These are phyloP conservation scores for Leptopilina myrica DNA, from an alignment of 2,888 invertebrate genomes.

Conservation along the genomic window DNA sequence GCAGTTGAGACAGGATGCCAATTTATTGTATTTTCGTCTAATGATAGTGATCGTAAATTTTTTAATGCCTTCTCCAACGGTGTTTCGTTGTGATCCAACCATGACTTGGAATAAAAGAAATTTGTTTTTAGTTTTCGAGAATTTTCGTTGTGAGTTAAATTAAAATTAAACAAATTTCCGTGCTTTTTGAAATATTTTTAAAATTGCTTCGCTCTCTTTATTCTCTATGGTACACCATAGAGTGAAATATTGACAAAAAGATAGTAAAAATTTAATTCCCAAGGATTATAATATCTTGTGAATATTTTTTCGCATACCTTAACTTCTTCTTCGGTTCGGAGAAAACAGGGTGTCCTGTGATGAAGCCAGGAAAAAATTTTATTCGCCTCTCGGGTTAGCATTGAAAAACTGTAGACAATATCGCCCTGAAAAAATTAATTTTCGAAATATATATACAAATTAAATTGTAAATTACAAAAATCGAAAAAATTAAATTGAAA, in stretches of 20 bases:
- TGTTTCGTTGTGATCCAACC: constrained; percentile 82
- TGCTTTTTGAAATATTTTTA: too few relatives aligned
- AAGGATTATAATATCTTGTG: not conserved
- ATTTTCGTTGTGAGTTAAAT: too few relatives aligned
- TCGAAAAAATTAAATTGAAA: too few relatives aligned
- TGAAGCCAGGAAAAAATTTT: constrained; percentile 85
- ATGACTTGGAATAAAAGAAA: constrained; percentile 77
- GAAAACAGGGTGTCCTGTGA: constrained; percentile 88
- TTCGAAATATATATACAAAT: not conserved
- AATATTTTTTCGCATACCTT: constrained; percentile 74
- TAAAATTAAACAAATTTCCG: too few relatives aligned
- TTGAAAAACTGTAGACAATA: constrained; percentile 84
- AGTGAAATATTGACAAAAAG: too few relatives aligned
- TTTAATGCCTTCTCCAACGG: constrained; percentile 78
- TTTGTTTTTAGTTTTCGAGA: constrained; percentile 2
- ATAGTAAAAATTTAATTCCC: too few relatives aligned
- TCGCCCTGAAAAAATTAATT: constrained; percentile 72
- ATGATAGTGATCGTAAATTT: constrained; percentile 75
- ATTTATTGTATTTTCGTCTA: constrained; percentile 71
- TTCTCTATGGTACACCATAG: too few relatives aligned
- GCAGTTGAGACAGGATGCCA: constrained; percentile 85
- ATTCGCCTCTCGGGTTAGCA: constrained; percentile 88
- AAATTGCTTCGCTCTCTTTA: too few relatives aligned
- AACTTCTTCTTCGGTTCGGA: constrained; percentile 83
- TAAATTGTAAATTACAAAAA: too few relatives aligned